Percentiles rank a stretch among this genome's conserved stretches.
phyloP scores from a whole-genome alignment of 2,888 invertebrate species.

The Chrysopilus asiliformis region DNA sequence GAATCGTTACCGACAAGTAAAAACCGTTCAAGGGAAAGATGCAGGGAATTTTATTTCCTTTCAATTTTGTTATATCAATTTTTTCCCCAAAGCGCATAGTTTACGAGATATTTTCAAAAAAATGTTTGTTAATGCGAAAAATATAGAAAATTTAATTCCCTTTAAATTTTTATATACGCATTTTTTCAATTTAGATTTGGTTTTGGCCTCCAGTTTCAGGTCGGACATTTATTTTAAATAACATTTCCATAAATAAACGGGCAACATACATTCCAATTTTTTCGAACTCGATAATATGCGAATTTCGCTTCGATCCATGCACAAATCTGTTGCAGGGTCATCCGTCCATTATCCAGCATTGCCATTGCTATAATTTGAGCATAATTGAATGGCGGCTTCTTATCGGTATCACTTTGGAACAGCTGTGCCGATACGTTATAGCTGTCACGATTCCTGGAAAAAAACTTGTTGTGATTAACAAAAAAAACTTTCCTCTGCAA shows the following conservation, averaged over 20 bases:
- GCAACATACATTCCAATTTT: constrained; percentile 38
- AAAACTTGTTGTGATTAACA: background rate
- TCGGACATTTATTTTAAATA: too few species aligned
- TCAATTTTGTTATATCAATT: too few species aligned
- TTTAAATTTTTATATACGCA: background rate
- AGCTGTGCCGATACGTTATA: constrained; percentile 25
- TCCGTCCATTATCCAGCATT: constrained; percentile 31
- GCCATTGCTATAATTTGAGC: constrained; percentile 37
- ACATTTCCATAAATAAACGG: too few species aligned
- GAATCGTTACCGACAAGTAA: too few species aligned
- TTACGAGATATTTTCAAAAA: too few species aligned
- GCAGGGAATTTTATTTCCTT: too few species aligned
- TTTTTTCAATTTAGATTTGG: too few species aligned
- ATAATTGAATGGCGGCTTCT: constrained; percentile 36
- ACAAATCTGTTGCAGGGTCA: constrained; percentile 34
- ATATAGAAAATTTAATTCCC: background rate
- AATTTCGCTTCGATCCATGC: constrained; percentile 34
- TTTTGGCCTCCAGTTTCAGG: too few species aligned
- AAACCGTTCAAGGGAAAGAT: background rate
- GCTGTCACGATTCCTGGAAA: constrained; percentile 23
- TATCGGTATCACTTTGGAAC: constrained; percentile 25
- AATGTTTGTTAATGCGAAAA: too few species aligned
- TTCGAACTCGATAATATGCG: constrained; percentile 32
- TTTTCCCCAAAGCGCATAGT: too few species aligned
- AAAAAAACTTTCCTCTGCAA: too few species aligned